These are phyloP conservation scores for Achlya flavicornis DNA, from an alignment of 2,888 invertebrate genomes.

Conservation along the genomic window DNA sequence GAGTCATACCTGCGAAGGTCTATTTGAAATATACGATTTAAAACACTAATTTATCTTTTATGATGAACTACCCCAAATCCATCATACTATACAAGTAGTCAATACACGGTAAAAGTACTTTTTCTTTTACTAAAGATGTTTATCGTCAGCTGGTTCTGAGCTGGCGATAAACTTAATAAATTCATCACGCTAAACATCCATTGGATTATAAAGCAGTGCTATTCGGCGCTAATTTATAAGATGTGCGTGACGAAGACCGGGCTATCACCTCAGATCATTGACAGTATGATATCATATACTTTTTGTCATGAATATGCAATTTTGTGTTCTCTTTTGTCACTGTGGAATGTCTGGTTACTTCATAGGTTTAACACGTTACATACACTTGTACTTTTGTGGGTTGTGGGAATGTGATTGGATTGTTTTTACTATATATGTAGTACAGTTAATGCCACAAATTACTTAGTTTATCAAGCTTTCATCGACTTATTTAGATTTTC, in stretches of 20 bases:
- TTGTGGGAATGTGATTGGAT: slow-evolving; percentile 6
- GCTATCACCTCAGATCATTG: slow-evolving; percentile 5
- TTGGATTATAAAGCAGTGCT: background rate
- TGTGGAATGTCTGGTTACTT: background rate
- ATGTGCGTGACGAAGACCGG: background rate
- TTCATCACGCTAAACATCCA: background rate
- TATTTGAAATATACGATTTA: too few species aligned
- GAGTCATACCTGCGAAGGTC: too few species aligned
- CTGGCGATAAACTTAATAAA: background rate
- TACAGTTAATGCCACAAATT: background rate
- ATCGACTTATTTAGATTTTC: background rate
- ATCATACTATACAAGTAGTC: background rate
- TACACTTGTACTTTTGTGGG: background rate
- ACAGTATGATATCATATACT: background rate
- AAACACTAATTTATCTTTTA: too few species aligned
- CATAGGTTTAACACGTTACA: background rate
- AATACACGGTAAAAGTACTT: background rate
- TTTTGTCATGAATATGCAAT: slow-evolving; percentile 3
- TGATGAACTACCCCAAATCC: too few species aligned
- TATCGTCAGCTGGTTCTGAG: too few species aligned
- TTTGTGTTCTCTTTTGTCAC: background rate
- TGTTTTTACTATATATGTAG: background rate
- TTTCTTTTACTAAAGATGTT: too few species aligned
- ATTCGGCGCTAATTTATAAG: slow-evolving; percentile 5
- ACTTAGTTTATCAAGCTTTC: background rate